Conservation (phyloP, 2,113 vertebrate genomes). For the Canis aureus region DNA sequence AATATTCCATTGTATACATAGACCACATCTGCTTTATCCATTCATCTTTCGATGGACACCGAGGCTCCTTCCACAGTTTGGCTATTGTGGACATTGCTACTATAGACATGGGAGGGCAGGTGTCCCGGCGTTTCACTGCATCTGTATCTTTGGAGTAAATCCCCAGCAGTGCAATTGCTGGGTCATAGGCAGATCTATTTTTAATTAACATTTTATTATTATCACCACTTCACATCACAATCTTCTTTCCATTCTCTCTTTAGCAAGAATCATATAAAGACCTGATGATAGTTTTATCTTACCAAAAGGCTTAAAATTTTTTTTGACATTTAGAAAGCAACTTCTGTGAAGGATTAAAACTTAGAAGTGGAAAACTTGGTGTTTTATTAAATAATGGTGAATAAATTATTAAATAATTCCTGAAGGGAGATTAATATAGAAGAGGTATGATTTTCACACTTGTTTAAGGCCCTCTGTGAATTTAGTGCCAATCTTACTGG, state of each 20-base stretch:
- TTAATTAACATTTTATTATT: not conserved
- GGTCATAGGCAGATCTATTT: no score
- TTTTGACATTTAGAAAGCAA: not conserved
- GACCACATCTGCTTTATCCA: no score
- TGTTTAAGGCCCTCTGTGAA: not conserved
- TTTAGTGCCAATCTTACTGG: not conserved
- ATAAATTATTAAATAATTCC: not conserved
- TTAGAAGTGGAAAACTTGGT: not conserved
- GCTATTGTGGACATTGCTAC: no score
- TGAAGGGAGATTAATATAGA: not conserved
- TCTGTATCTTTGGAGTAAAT: no score
- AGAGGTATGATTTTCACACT: not conserved
- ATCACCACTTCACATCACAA: not conserved
- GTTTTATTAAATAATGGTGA: not conserved
- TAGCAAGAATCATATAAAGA: not conserved
- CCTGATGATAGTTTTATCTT: not conserved
- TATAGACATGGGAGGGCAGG: no score
- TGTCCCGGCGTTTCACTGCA: no score
- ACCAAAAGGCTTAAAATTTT: not conserved
- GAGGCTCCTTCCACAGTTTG: no score
- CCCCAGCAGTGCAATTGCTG: no score
- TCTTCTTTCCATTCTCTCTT: not conserved
- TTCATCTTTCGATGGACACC: no score
- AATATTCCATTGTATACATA: no score
- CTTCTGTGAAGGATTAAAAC: slow-evolving; percentile 8